A percentile compares a stretch with the other conserved stretches of the same genome.
These are phyloP conservation scores for Colossoma macropomum DNA, from an alignment of 2,113 vertebrate species.

Conservation along the genomic window DNA sequence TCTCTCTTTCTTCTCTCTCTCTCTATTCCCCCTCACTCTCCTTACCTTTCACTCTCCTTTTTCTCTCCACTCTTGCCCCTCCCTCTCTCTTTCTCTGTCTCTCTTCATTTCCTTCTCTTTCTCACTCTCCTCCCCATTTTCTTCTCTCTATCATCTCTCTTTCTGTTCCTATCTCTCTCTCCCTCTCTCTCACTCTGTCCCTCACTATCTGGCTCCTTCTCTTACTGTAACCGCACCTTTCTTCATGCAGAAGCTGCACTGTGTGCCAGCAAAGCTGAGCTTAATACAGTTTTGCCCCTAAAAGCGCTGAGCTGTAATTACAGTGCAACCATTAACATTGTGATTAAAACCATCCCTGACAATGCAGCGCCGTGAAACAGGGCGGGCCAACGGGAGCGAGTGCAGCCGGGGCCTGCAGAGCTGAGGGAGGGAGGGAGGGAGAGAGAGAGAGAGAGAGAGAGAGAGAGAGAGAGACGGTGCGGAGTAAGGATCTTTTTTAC, in stretches of 20 bases:
- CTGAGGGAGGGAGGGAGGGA: neutral
- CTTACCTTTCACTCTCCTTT: neutral
- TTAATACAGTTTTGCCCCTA: conserved; percentile 22
- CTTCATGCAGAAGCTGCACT: neutral
- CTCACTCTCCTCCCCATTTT: neutral
- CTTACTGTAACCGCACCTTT: neutral
- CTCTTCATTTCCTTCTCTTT: neutral
- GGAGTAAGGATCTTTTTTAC: conserved; percentile 56
- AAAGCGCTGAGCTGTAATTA: conserved; percentile 29
- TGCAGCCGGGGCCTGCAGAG: neutral
- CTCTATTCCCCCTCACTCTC: neutral
- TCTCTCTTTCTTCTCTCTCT: neutral
- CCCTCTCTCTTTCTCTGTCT: neutral
- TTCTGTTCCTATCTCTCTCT: neutral
- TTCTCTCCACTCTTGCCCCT: neutral
- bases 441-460: conserved; percentile 25
- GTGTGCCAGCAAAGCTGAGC: conserved; percentile 1
- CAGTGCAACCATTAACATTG: conserved; percentile 15
- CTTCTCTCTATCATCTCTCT: neutral
- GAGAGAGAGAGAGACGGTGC: conserved; percentile 39
- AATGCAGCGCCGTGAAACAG: neutral
- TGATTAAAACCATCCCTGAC: conserved; percentile 37
- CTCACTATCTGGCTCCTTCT: neutral
- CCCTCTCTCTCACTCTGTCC: neutral
- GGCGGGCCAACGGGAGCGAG: neutral